Evolutionary conservation across 1,140 invertebrate species (phyloP), one percentile per base, ranked within the genome.

Genomic region (Trypoxylus dichotomus): DNA sequence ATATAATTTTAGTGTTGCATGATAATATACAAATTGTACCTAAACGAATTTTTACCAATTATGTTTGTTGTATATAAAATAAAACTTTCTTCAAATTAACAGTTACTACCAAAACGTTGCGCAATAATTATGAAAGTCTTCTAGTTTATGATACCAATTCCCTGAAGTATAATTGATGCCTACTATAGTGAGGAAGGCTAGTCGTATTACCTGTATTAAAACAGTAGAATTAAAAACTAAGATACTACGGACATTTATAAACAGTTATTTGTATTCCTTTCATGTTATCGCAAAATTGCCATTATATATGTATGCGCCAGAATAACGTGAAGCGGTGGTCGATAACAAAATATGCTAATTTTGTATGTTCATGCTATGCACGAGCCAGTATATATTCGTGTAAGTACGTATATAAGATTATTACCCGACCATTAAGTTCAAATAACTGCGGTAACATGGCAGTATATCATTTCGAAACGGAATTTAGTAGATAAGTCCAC

Each of bases 291-390:
- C 15, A 54, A 19, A 54, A 37, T 37, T 19, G 19, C 19, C 47
- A 54, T 54, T 54, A 19, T n/a, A n/a, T n/a, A n/a, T 19, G 15
- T 54, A 54, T 54, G 15, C 47, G 19, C n/a, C n/a, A 19, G 47
- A 2, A 7, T 54, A 54, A 54, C 19, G 47, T 54, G 7, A 54
- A 19, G 47, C 47, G 2, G 47, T 54, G 13, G 19, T 19, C 47
- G 47, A 54, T 54, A 54, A 54, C 47, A 54, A 54, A 54, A n/a
- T 54, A 54, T 54, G 47, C 15, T 54, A 54, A 54, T 54, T 54
- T 54, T 54, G 19, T 54, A 54, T 54, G 19, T 54, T 19, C 19
- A 19, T 54, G 47, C 13, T 54, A 54, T 19, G 15, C 47, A 19
- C 47, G n/a, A 54, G 19, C 15, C 19, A 19, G 47, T 54, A 54